Base-by-base conservation (phyloP, 2,113 vertebrate species). In the Euleptes europaea region DNA sequence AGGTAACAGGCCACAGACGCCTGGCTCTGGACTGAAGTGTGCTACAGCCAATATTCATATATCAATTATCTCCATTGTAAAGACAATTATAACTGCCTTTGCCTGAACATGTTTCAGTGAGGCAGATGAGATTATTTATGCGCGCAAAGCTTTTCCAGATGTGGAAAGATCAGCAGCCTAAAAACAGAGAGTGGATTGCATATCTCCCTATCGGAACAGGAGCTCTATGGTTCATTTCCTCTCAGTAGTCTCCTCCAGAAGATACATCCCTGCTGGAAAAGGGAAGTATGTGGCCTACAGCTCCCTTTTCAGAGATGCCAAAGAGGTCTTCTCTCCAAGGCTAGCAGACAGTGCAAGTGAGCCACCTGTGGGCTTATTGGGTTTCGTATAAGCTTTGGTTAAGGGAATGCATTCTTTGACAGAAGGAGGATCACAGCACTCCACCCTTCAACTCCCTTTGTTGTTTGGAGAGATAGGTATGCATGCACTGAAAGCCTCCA, bases 91-190 rank as follows among this genome's bases (percentile, higher is more conserved):
- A 84, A 44, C 38, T 4, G 49, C 35, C 35, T 84, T 77, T 77
- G 82, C 44, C 44, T 77, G 63, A 44, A 78, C 75, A 84, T 28
- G 31, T 84, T 84, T 78, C 83, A 71, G 54, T 63, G 38, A 5
- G 13, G 67, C 66, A 78, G 83, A 78, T 78, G 75, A 84, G 66
- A 71, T 78, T 84, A 84, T 84, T 84, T 84, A 70, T 84, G 66
- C n/a, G n/a, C 12, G 23, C 26, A 66, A 84, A 84, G 63, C 82
- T 77, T 38, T 83, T 83, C 81, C 81, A 83, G 70, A 74, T 83
- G 81, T 84, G 38, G 60, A 60, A 33, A 71, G 38, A 70, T 60
- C 66, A 70, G 66, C 51, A 84, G 49, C 70, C 66, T 78, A 78
- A 84, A 84, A 84, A 84, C 70, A 78, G 57, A 83, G n/a, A 75